phyloP scores from a whole-genome alignment of 2,113 vertebrate genomes.

The Chaetura pelagica region DNA sequence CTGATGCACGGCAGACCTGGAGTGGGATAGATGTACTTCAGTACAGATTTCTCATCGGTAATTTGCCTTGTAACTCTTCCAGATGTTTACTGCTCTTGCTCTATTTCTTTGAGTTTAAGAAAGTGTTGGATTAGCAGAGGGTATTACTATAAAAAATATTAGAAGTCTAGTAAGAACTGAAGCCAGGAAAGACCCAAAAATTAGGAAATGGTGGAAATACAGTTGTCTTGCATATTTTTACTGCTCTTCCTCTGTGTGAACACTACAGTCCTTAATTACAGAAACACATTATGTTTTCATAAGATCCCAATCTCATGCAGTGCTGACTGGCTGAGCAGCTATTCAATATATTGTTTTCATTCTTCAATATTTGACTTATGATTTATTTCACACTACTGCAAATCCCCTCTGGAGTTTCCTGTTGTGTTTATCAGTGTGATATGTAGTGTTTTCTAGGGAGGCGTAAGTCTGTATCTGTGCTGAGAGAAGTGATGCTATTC shows the following conservation, averaged over 20 bases:
- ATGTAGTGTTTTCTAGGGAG: not conserved
- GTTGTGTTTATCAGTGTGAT: not conserved
- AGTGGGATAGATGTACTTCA: not conserved
- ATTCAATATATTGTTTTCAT: not conserved
- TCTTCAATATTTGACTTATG: not conserved
- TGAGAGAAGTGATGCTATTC: not conserved
- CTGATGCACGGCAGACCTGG: not conserved
- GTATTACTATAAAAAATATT: not conserved
- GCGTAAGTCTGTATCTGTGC: not conserved
- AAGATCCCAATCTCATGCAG: not conserved
- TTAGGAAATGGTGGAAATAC: not conserved
- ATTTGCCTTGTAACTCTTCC: not conserved
- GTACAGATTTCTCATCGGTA: not conserved
- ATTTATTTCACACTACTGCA: not conserved
- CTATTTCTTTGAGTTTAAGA: not conserved
- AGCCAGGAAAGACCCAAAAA: not conserved
- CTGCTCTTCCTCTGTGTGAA: constrained; percentile 2
- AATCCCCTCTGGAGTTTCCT: not conserved
- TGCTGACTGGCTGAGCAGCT: not conserved
- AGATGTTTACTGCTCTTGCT: not conserved
- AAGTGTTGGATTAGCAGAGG: not conserved
- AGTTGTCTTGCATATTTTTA: constrained; percentile 18
- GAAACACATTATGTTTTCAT: not conserved
- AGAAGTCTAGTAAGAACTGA: not conserved
- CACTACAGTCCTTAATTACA: not conserved